Base-by-base conservation (phyloP, 2,113 vertebrate species). In the Melanostigma gelatinosum region DNA sequence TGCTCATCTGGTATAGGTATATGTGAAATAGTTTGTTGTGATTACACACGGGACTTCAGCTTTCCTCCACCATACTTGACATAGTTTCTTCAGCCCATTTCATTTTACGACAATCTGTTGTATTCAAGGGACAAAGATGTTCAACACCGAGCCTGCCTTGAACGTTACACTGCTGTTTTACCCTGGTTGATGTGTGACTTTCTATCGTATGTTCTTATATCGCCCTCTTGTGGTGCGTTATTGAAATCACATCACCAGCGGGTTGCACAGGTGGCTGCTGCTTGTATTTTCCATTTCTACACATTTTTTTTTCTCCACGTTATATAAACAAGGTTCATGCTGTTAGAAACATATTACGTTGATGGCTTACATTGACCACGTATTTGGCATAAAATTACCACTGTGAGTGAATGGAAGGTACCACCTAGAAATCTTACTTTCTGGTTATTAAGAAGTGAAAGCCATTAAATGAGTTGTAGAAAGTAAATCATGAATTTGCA, bases 211-310 rank as follows among this genome's bases (percentile, higher is more conserved):
- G 6, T 64, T 68, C 55, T 24, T 27, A 57, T 72, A 36, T 50
- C 50, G 57, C 86, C 91, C 90, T 88, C 93, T 90, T 82, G 90
- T 85, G 93, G 83, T 27, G 40, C 2, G 48, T 0, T 11, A 4
- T n/a, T 72, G 77, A 66, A 82, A 85, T 84, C 83, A 89, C 91
- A 86, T 7, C 24, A 52, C 13, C n/a, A 8, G 15, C 38, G 5
- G 3, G 24, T 20, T 76, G 82, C 9, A 90, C 81, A 92, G 82
- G 88, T 89, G 79, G 61, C 22, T 9, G 13, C 38, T 24, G 22
- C 46, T 48, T 48, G 62, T 24, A 27, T 0, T 24, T 42, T 24
- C 2, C 9, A 16, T 29, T 77, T 42, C 7, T 24, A 16, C 10
- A 13, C 4, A 0, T 29, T 58, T 16, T 60, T 13, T 40, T 64